Conservation (phyloP, 2,113 vertebrate species). For the Tonatia bakeri region DNA sequence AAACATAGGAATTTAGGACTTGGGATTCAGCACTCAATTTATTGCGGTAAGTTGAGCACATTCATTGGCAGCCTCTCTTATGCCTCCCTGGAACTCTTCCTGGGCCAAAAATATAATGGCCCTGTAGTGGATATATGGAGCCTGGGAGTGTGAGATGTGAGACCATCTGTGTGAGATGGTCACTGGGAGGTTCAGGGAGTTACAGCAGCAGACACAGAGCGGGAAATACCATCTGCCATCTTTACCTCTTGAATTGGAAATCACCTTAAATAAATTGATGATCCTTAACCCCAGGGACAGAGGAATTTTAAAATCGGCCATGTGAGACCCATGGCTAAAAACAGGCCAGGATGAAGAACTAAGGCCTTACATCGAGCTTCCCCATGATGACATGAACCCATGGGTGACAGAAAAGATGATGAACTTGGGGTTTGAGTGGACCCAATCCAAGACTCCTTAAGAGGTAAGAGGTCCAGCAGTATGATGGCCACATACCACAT, state of each 20-base stretch:
- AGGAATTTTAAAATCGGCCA: background rate
- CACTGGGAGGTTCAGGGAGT: background rate
- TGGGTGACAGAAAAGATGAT: background rate
- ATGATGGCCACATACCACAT: background rate
- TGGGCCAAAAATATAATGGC: background rate
- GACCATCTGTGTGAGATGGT: background rate
- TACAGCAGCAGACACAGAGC: background rate
- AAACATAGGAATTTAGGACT: background rate
- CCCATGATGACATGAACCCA: background rate
- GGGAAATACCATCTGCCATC: background rate
- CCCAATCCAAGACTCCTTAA: background rate
- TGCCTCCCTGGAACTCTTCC: background rate
- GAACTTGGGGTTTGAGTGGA: background rate
- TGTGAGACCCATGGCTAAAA: background rate
- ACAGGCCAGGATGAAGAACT: background rate
- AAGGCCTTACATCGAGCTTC: background rate
- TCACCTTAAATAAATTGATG: background rate
- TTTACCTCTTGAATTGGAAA: background rate
- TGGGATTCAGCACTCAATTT: background rate
- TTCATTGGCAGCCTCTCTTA: background rate
- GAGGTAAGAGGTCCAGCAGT: background rate
- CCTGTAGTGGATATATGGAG: background rate
- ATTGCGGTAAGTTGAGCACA: background rate
- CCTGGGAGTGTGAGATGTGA: background rate
- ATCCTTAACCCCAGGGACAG: background rate